phyloP scores from a whole-genome alignment of 2,888 invertebrate species.

The Drosophila nigricruria region DNA sequence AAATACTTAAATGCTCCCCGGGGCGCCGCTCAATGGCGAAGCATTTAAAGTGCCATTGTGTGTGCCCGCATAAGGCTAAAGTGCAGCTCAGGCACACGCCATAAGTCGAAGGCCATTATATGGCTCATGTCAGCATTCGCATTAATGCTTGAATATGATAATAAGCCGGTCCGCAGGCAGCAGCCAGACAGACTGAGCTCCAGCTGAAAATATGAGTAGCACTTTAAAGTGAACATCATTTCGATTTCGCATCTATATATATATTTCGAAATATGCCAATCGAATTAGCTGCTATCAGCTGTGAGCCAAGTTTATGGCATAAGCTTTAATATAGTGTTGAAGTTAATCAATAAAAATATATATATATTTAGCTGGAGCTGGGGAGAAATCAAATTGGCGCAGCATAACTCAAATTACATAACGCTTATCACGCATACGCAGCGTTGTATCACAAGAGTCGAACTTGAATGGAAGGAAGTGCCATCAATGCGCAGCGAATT shows the following conservation, averaged over 20 bases:
- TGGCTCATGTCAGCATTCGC: constrained; percentile 18
- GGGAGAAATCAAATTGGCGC: constrained; percentile 21
- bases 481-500: constrained; percentile 38
- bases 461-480: constrained; percentile 7
- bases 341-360: constrained; percentile 57
- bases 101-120: constrained; percentile 28
- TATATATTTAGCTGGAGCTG: background rate
- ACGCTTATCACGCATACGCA: constrained; percentile 32
- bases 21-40: constrained; percentile 40
- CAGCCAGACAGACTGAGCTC: background rate
- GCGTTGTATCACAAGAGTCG: background rate
- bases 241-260: background rate
- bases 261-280: background rate
- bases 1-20: constrained; percentile 58
- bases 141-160: constrained; percentile 22
- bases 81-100: constrained; percentile 37
- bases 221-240: constrained; percentile 2
- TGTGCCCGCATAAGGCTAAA: constrained; percentile 31
- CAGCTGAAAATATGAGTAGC: background rate
- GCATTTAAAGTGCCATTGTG: constrained; percentile 56
- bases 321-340: constrained; percentile 12
- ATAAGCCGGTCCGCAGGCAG: constrained; percentile 28
- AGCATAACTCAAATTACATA: constrained; percentile 15
- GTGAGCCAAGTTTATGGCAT: background rate
- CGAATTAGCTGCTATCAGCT: constrained; percentile 10